Percentiles rank a stretch among this genome's conserved stretches.
phyloP scores from a whole-genome alignment of 2,888 invertebrate species.

The Hemicrepidius hirtus region DNA sequence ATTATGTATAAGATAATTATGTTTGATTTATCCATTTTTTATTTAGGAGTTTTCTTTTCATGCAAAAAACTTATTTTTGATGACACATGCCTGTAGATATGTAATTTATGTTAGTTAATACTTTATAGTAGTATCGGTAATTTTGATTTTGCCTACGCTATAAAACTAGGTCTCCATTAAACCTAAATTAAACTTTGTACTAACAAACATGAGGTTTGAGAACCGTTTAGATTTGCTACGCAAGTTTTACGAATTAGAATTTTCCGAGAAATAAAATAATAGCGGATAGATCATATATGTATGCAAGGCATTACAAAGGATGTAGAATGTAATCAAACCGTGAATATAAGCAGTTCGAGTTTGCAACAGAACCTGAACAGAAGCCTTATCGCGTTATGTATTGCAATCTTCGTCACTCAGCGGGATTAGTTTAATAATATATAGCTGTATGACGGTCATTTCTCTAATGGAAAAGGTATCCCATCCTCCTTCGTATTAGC shows the following conservation, averaged over 20 bases:
- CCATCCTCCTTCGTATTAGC: conserved; percentile 20
- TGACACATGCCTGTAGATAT: too few relatives aligned
- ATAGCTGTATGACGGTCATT: conserved; percentile 24
- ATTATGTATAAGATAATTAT: neutral
- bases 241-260: conserved; percentile 4
- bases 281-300: conserved; percentile 5
- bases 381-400: conserved; percentile 6
- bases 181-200: conserved; percentile 8
- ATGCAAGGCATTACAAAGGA: conserved; percentile 8
- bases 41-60: neutral
- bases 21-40: neutral
- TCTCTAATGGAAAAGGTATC: conserved; percentile 31
- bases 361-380: conserved; percentile 3
- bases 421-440: conserved; percentile 24
- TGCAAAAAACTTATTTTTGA: too few relatives aligned
- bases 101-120: too few relatives aligned
- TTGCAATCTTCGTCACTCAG: conserved; percentile 21
- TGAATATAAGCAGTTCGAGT: conserved; percentile 16
- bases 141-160: neutral
- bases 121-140: too few relatives aligned
- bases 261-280: neutral
- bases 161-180: conserved; percentile 6
- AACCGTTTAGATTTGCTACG: conserved; percentile 13
- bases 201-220: conserved; percentile 1
- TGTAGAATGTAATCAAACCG: neutral